phyloP scores from a whole-genome alignment of 1,140 invertebrate species.

The Matsumurasca onukii region DNA sequence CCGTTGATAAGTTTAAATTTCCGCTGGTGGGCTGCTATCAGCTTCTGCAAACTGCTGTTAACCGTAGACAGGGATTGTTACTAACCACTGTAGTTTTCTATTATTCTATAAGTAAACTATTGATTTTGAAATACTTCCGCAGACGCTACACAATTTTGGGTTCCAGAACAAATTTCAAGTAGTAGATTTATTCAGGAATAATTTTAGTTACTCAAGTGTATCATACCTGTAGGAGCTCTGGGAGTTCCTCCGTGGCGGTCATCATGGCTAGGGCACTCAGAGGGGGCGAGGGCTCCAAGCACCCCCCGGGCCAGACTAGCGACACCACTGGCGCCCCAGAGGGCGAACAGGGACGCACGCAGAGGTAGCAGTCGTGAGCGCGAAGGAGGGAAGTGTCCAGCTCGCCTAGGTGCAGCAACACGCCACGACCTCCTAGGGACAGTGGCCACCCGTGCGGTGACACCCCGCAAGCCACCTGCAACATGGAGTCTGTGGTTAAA shows the following conservation, averaged over 20 bases:
- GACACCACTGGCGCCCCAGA: conserved; percentile 47
- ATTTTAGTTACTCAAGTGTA: too few species aligned
- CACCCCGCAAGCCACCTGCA: conserved; percentile 51
- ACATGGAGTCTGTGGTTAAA: conserved; percentile 31
- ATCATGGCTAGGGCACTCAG: conserved; percentile 29
- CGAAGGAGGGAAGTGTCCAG: conserved; percentile 51
- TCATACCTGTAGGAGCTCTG: conserved; percentile 61
- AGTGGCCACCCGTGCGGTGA: conserved; percentile 53
- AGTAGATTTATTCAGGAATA: too few species aligned
- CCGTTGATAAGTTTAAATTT: too few species aligned
- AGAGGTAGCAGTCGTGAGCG: conserved; percentile 55
- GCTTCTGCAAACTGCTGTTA: too few species aligned
- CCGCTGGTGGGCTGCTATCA: too few species aligned
- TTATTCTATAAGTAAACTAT: too few species aligned
- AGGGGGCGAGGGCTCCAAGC: conserved; percentile 35
- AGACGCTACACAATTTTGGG: too few species aligned
- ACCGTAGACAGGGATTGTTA: too few species aligned
- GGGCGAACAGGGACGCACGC: conserved; percentile 47
- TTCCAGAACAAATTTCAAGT: too few species aligned
- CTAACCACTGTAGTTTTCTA: too few species aligned
- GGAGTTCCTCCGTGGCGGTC: conserved; percentile 47
- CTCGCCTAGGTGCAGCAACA: conserved; percentile 52
- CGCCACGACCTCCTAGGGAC: conserved; percentile 49
- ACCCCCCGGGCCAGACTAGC: conserved; percentile 51
- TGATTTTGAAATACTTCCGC: too few species aligned